Base-by-base conservation (phyloP, 2,888 invertebrate species). In the Acheta domesticus region DNA sequence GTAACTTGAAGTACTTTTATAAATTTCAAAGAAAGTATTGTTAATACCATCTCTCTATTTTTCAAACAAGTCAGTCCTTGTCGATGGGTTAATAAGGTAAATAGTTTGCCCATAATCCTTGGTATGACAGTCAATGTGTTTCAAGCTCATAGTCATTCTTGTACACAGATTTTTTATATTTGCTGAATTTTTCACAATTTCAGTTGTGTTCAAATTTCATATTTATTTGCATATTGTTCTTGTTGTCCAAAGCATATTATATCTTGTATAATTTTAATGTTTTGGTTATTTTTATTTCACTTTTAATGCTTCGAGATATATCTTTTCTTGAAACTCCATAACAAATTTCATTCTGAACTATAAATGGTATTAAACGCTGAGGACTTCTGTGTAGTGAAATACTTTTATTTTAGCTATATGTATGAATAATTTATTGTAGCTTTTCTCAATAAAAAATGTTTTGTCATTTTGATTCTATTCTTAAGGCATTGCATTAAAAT, bases 11-110 rank as follows among this genome's bases (percentile, higher is more conserved):
- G 36, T 50, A 77, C 23, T 80, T 62, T 49, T 76, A 49, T 78
- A 74, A 62, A 19, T 73, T 21, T 23, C 11, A 19, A 75, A 80
- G 77, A 50, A 77, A 78, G 50, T 62, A 80, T 80, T 79, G 80
- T 81, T 82, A 83, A 82, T 81, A 79, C 86, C 86, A 86, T 87
- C 86, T 87, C 87, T 87, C 87, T 87, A 86, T 87, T 87, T 87
- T 87, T 87, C 87, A 86, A 86, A 87, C 87, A 86, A 87, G 87
- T 87, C 87, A 86, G 87, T 87, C 87, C 87, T 86, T 87, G 87
- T 87, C 86, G 87, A 87, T 87, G 87, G 83, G 87, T 87, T 86
- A 85, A 86, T 86, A 87, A 87, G 87, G 87, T 87, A 87, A 87
- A 81, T 82, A 79, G 78, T 81, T 79, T 80, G 36, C 80, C 79